phyloP scores from a whole-genome alignment of 2,113 vertebrate genomes.

The Ursus arctos region DNA sequence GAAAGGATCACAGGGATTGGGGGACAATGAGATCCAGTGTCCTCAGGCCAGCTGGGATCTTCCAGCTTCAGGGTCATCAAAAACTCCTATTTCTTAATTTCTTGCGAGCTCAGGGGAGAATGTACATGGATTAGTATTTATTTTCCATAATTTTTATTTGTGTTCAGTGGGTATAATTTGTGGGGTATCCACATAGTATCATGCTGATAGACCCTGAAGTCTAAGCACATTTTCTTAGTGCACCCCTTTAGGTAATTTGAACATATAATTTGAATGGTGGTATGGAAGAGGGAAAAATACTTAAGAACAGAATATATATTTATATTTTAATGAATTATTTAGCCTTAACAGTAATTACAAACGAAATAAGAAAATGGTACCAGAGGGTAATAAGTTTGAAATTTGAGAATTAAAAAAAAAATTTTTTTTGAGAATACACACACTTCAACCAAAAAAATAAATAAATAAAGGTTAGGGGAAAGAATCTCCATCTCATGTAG shows the following conservation, averaged over 20 bases:
- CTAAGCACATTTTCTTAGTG: not conserved
- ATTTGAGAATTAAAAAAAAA: not conserved
- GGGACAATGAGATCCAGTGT: not conserved
- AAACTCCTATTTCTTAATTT: conserved; percentile 8
- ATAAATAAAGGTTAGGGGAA: not conserved
- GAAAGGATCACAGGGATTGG: not conserved
- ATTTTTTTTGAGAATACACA: not conserved
- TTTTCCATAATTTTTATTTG: not conserved
- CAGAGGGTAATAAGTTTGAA: not conserved
- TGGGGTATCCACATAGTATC: not conserved
- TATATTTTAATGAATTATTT: conserved; percentile 18
- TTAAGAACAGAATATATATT: not conserved
- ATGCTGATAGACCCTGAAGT: not conserved
- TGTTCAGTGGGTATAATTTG: not conserved
- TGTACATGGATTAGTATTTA: not conserved
- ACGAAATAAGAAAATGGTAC: not conserved
- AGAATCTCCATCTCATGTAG: not conserved
- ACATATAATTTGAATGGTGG: not conserved
- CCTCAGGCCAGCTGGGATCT: not conserved
- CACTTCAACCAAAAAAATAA: not conserved
- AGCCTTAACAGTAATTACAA: not conserved
- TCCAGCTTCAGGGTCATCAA: not conserved
- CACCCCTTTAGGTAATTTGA: not conserved
- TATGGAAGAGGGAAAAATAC: not conserved
- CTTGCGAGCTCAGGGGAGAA: not conserved